These are phyloP conservation scores for Leucozona laternaria DNA, from an alignment of 2,888 invertebrate species.

Conservation along the genomic window DNA sequence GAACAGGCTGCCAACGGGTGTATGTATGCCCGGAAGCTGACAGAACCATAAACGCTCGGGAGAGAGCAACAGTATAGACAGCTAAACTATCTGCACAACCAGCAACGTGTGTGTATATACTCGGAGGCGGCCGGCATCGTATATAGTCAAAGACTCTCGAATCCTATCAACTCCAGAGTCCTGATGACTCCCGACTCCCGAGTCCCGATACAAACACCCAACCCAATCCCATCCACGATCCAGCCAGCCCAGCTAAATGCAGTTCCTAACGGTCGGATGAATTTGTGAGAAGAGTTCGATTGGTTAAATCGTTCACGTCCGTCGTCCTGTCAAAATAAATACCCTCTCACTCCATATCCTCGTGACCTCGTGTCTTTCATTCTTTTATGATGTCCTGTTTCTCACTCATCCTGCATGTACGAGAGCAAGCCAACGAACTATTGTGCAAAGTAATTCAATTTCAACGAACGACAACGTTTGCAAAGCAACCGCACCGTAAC, in stretches of 20 bases:
- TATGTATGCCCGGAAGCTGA: slow-evolving; percentile 31
- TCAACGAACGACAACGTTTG: slow-evolving; percentile 58
- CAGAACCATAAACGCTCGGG: not conserved
- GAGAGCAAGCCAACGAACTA: slow-evolving; percentile 33
- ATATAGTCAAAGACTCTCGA: slow-evolving; percentile 8
- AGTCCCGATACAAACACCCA: not conserved
- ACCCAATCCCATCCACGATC: not conserved
- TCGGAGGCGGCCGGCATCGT: slow-evolving; percentile 2
- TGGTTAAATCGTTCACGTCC: slow-evolving; percentile 63
- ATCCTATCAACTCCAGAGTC: not conserved
- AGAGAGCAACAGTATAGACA: slow-evolving; percentile 29
- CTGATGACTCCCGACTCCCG: not conserved
- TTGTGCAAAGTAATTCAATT: slow-evolving; percentile 72
- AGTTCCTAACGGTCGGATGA: slow-evolving; percentile 13
- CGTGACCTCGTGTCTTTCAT: not conserved
- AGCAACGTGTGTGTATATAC: not conserved
- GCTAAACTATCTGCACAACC: not conserved
- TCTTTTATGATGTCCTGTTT: slow-evolving; percentile 11
- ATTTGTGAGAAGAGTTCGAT: slow-evolving; percentile 54
- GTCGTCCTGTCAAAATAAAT: slow-evolving; percentile 68
- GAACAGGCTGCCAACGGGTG: slow-evolving; percentile 44
- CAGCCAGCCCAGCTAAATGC: slow-evolving; percentile 19
- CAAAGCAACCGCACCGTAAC: slow-evolving; percentile 42
- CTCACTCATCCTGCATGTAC: not conserved
- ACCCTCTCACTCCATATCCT: slow-evolving; percentile 36